Evolutionary conservation across 2,797 vertebrate species (phyloP).

Genomic region (Moxostoma hubbsi): DNA sequence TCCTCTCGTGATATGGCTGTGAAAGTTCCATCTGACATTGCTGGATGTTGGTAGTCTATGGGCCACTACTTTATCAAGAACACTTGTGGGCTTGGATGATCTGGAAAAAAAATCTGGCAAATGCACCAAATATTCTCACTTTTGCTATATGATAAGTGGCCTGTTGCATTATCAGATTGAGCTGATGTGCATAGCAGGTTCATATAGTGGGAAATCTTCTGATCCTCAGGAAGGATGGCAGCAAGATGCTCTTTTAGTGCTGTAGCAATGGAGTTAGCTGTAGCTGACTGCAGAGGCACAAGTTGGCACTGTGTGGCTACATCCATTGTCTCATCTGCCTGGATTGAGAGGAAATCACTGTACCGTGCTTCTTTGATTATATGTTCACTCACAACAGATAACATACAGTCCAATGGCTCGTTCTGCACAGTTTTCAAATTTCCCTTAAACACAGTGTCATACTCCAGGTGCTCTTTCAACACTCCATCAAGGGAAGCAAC

Average conservation of each 20-base stretch:
- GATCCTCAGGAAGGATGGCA: constrained; percentile 38
- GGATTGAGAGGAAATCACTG: neutral
- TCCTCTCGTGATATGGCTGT: constrained; percentile 22
- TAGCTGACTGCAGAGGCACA: constrained; percentile 37
- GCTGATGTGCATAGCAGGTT: constrained; percentile 45
- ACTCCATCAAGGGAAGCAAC: constrained; percentile 15
- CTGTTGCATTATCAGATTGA: constrained; percentile 13
- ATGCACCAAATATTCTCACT: constrained; percentile 32
- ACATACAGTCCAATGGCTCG: constrained; percentile 24
- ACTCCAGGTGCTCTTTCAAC: constrained; percentile 17
- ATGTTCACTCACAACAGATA: constrained; percentile 36
- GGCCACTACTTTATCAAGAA: constrained; percentile 35
- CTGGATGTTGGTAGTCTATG: constrained; percentile 26
- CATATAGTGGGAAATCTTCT: constrained; percentile 46
- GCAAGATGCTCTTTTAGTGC: constrained; percentile 38
- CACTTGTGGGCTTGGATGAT: constrained; percentile 29
- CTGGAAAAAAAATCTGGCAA: constrained; percentile 38
- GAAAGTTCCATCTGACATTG: constrained; percentile 34
- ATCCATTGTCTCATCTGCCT: too few species aligned
- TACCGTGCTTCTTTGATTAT: constrained; percentile 1
- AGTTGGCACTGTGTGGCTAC: too few species aligned
- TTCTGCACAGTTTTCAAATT: constrained; percentile 30
- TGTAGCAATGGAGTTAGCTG: constrained; percentile 22
- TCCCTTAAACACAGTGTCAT: constrained; percentile 38
- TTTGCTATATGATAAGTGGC: neutral